phyloP scores from a whole-genome alignment of 2,113 vertebrate species.

The Gnathonemus longibarbis region DNA sequence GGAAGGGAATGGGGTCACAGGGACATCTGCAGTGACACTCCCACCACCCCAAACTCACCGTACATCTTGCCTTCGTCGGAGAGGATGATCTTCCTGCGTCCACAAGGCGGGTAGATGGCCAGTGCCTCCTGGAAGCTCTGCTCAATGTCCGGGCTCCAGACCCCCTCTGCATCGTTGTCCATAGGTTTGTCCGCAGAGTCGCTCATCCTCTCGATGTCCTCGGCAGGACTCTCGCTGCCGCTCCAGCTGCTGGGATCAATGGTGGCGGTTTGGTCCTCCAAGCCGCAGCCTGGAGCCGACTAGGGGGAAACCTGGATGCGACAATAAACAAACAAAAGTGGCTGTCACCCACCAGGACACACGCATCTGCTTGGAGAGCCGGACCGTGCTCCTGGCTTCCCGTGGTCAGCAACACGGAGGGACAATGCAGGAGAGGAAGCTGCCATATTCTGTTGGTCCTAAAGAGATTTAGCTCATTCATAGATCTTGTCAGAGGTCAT shows the following conservation, averaged over 20 bases:
- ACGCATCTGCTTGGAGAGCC: slow-evolving; percentile 25
- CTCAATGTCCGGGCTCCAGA: slow-evolving; percentile 98
- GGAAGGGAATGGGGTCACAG: neutral
- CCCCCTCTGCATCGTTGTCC: slow-evolving; percentile 95
- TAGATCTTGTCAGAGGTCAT: neutral
- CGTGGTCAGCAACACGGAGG: neutral
- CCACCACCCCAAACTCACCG: slow-evolving; percentile 70
- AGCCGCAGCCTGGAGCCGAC: slow-evolving; percentile 90
- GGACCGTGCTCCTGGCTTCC: neutral
- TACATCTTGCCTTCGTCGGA: slow-evolving; percentile 99
- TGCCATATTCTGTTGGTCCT: neutral
- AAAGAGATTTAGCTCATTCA: neutral
- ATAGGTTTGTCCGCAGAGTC: slow-evolving; percentile 95
- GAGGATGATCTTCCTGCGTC: slow-evolving; percentile 97
- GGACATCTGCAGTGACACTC: neutral
- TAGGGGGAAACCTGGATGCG: slow-evolving; percentile 77
- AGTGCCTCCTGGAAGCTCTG: slow-evolving; percentile 99
- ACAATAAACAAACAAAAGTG: slow-evolving; percentile 44
- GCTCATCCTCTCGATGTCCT: slow-evolving; percentile 96
- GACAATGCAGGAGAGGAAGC: neutral
- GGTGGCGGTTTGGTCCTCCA: slow-evolving; percentile 84
- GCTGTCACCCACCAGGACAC: slow-evolving; percentile 27
- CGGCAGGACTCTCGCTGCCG: slow-evolving; percentile 98
- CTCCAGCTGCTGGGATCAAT: slow-evolving; percentile 99
- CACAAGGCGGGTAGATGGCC: slow-evolving; percentile 97